These are phyloP conservation scores for Fulica atra DNA, from an alignment of 2,113 vertebrate species.

Conservation along the genomic window DNA sequence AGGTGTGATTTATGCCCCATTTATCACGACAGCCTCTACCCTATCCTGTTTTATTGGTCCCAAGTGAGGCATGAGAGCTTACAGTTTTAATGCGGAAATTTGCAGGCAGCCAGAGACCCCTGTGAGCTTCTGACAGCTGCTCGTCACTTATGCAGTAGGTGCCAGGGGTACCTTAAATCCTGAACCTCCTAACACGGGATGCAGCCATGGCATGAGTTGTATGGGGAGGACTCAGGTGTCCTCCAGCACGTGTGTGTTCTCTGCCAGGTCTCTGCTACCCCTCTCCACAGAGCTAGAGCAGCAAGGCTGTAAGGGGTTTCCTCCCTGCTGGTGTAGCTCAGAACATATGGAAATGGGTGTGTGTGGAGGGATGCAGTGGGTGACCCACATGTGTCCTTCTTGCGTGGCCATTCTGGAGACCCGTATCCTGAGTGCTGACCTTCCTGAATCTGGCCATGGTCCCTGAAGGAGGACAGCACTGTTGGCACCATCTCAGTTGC, in stretches of 20 bases:
- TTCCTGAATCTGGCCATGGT: not conserved
- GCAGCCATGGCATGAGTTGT: not conserved
- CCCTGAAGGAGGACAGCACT: not conserved
- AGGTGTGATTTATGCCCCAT: constrained; percentile 70
- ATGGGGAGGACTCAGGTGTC: not conserved
- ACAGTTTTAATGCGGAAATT: constrained; percentile 48
- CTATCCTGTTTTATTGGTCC: constrained; percentile 72
- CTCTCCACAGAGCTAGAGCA: not conserved
- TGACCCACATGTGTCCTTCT: accelerated
- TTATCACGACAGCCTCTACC: constrained; percentile 64
- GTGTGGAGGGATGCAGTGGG: not conserved
- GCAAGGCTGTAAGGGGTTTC: not conserved
- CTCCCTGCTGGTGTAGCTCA: not conserved
- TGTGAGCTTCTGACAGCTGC: constrained; percentile 42
- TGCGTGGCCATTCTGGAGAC: not conserved
- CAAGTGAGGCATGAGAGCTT: constrained; percentile 58
- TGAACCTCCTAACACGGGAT: not conserved
- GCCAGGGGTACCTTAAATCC: constrained; percentile 27
- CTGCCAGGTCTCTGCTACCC: not conserved
- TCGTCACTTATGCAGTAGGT: constrained; percentile 39
- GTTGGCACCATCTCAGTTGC: not conserved
- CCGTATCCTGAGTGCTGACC: not conserved
- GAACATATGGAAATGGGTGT: not conserved
- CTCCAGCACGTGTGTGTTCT: accelerated
- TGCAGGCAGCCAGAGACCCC: constrained; percentile 11